Percentiles rank a stretch among this genome's conserved stretches.
These are phyloP conservation scores for Phortica variegata DNA, from an alignment of 1,140 invertebrate species.

Conservation along the genomic window DNA sequence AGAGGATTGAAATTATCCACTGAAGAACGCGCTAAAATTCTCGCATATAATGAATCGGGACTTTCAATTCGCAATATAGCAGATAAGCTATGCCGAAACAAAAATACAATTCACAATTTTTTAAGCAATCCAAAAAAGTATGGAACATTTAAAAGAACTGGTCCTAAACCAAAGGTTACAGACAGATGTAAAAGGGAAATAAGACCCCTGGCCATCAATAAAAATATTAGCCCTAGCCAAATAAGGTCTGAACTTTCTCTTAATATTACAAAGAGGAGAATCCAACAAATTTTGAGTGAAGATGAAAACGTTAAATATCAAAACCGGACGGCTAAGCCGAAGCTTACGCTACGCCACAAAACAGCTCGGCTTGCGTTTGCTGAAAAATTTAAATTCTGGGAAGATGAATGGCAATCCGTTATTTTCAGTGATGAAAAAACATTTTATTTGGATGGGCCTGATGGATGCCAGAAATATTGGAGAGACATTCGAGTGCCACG, in stretches of 20 bases:
- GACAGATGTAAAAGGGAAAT: not conserved
- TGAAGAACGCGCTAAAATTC: too few relatives aligned
- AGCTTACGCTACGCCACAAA: not conserved
- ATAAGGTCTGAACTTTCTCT: not conserved
- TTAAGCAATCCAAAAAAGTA: not conserved
- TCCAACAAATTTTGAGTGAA: not conserved
- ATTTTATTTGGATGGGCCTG: not conserved
- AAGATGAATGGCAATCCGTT: not conserved
- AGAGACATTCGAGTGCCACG: not conserved
- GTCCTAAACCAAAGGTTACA: not conserved
- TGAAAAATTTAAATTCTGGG: constrained; percentile 1
- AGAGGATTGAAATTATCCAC: too few relatives aligned
- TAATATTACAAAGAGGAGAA: not conserved
- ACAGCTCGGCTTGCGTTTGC: not conserved
- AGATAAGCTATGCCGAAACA: too few relatives aligned
- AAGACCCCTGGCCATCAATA: not conserved
- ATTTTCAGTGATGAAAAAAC: not conserved
- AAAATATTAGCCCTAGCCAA: not conserved
- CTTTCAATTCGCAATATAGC: too few relatives aligned
- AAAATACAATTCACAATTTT: not conserved
- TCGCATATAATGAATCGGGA: too few relatives aligned
- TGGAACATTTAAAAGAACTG: not conserved
- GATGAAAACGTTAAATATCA: not conserved
- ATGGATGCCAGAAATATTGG: not conserved
- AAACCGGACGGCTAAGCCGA: too few relatives aligned